Evolutionary conservation across 2,797 vertebrate genomes (phyloP).

Genomic region (Dicrostonyx torquatus): DNA sequence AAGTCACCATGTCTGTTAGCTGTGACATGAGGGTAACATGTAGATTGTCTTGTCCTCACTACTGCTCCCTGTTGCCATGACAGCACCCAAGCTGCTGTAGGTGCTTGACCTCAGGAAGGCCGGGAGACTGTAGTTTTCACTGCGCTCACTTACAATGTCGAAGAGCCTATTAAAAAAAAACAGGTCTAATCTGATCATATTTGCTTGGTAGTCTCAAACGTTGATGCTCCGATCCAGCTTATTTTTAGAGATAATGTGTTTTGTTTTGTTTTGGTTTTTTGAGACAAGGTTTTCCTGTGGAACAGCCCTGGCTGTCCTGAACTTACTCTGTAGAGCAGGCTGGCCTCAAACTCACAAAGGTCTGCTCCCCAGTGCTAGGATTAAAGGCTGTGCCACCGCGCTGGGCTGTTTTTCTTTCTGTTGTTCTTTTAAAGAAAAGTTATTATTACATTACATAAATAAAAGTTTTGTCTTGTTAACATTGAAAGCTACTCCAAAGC

Average conservation of each 20-base stretch:
- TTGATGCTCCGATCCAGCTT: neutral
- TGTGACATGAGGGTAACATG: neutral
- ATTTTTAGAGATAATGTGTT: slow-evolving; percentile 35
- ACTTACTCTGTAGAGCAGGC: neutral
- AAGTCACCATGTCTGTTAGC: neutral
- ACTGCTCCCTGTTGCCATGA: neutral
- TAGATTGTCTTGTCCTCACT: neutral
- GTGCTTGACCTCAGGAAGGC: neutral
- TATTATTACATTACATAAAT: neutral
- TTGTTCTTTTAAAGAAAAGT: slow-evolving; percentile 31
- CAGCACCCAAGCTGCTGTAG: neutral
- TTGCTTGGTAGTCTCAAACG: neutral
- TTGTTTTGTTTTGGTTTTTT: neutral
- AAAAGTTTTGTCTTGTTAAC: slow-evolving; percentile 28
- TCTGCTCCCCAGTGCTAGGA: neutral
- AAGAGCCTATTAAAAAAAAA: neutral
- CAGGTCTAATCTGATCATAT: neutral
- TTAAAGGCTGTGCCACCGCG: neutral
- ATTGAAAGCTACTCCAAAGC: neutral
- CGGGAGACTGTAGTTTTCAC: neutral
- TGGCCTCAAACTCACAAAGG: neutral
- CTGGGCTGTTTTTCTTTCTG: neutral
- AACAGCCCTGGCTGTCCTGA: neutral
- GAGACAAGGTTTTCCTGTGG: neutral
- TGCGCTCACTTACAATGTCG: slow-evolving; percentile 32